Evolutionary conservation across 2,888 invertebrate genomes (phyloP).

Genomic region (Frankliniella intonsa): DNA sequence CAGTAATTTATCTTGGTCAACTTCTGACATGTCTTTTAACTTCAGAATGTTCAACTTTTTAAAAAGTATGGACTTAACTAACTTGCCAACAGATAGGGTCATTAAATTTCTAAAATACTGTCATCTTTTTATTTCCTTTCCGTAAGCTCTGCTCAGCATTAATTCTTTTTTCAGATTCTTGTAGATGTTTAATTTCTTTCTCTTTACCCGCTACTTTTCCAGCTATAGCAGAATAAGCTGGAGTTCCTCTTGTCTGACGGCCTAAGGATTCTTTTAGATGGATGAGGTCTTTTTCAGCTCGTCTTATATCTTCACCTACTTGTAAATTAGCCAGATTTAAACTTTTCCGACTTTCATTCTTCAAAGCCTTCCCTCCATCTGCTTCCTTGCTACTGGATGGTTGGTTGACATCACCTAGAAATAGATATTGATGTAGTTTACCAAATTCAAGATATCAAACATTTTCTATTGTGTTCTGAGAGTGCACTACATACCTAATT

Average conservation of each 20-base stretch:
- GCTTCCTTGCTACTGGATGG: constrained; percentile 42
- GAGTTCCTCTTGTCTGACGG: constrained; percentile 58
- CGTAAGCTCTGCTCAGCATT: constrained; percentile 65
- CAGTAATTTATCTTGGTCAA: neutral
- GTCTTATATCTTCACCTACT: constrained; percentile 65
- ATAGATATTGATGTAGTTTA: neutral
- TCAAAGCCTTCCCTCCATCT: constrained; percentile 42
- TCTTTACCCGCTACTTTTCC: constrained; percentile 58
- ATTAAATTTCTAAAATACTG: constrained; percentile 58
- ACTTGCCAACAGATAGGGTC: neutral
- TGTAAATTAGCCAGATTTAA: constrained; percentile 70
- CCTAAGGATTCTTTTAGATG: constrained; percentile 61
- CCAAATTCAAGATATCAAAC: neutral
- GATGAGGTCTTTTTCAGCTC: constrained; percentile 60
- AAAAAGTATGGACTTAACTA: neutral
- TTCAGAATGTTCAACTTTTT: neutral
- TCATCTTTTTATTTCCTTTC: constrained; percentile 69
- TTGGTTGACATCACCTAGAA: constrained; percentile 33
- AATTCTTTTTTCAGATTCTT: constrained; percentile 59
- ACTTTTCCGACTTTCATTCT: constrained; percentile 56
- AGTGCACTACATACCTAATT: constrained; percentile 39
- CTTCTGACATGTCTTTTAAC: neutral
- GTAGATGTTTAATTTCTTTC: constrained; percentile 57
- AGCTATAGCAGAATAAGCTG: constrained; percentile 58
- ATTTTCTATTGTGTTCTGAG: constrained; percentile 11